Percentiles rank a stretch among this genome's conserved stretches.
These are phyloP conservation scores for Xiphorhynchus erythropygius DNA, from an alignment of 2,797 vertebrate species.

Conservation along the genomic window DNA sequence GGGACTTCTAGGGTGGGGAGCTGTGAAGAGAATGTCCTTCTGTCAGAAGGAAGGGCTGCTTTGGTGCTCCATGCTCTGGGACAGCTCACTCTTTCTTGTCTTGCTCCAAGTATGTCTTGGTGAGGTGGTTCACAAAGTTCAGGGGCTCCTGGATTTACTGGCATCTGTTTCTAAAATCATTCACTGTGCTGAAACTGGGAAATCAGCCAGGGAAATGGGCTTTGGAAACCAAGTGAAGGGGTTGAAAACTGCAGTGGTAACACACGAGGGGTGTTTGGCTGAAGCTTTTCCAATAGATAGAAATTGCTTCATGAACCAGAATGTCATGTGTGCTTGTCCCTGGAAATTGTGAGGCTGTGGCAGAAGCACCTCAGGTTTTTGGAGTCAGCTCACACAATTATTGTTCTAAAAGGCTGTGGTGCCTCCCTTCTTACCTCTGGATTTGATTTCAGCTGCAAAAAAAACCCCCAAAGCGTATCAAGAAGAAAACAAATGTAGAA, in stretches of 20 bases:
- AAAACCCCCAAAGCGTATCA: neutral
- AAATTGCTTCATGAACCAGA: neutral
- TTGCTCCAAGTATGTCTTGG: neutral
- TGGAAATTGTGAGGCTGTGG: neutral
- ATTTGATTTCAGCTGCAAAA: neutral
- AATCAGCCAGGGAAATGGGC: neutral
- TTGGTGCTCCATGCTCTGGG: neutral
- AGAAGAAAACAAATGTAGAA: neutral
- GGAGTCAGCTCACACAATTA: neutral
- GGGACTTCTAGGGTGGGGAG: neutral
- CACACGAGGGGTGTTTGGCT: neutral
- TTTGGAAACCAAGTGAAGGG: neutral
- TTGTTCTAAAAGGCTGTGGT: neutral
- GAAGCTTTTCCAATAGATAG: neutral
- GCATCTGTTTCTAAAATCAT: neutral
- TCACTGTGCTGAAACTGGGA: neutral
- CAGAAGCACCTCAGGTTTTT: fast-evolving
- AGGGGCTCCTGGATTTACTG: neutral
- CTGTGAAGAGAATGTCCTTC: neutral
- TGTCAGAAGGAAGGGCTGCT: neutral
- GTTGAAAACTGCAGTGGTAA: neutral
- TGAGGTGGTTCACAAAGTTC: neutral
- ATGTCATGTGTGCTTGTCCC: neutral
- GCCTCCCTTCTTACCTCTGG: neutral
- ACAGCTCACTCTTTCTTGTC: neutral